Base-by-base conservation (phyloP, 2,888 invertebrate genomes). In the Hemicrepidius hirtus region DNA sequence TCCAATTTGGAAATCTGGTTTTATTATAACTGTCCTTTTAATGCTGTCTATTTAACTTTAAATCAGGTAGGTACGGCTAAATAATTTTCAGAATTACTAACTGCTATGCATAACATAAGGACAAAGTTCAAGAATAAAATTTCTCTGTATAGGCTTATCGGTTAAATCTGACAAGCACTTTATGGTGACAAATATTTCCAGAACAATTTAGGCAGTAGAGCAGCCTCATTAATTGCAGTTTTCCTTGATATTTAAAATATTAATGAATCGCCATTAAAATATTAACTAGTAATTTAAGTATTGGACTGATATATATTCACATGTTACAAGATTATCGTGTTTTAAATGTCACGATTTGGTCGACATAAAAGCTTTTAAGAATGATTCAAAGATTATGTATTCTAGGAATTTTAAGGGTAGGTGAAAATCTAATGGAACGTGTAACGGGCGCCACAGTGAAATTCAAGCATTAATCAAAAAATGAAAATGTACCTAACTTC, bases 211-310 rank as follows among this genome's bases (percentile, higher is more conserved):
- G 18, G 37, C 57, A 35, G n/a, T 16, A 12, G 16, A 57, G 2
- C 57, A 10, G 18, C 24, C n/a, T 41, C 4, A n/a, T 10, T 9
- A 24, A 62, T 24, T 44, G 24, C 41, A 1, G 44, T 44, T 62
- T 62, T 62, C 62, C 62, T 62, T 62, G 62, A 62, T 62, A 41
- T 62, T 62, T 62, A 44, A 12, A 62, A 28, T 44, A 44, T 28
- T 44, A 62, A 41, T 28, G 24, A 62, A 60, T 21, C 6, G 37
- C 60, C 20, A n/a, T 40, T 60, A 55, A 32, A 13, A 35, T 35
- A 32, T 55, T 32, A 16, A 24, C 32, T 3, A n/a, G n/a, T n/a
- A 35, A 13, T 6, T 53, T 53, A 24, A 53, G 20, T 32, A 28
- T 53, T 53, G 5, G 53, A 28, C n/a, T 55, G 50, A 50, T 50